Conservation (phyloP, 1,140 invertebrate species). For the Sycophaga agraensis region DNA sequence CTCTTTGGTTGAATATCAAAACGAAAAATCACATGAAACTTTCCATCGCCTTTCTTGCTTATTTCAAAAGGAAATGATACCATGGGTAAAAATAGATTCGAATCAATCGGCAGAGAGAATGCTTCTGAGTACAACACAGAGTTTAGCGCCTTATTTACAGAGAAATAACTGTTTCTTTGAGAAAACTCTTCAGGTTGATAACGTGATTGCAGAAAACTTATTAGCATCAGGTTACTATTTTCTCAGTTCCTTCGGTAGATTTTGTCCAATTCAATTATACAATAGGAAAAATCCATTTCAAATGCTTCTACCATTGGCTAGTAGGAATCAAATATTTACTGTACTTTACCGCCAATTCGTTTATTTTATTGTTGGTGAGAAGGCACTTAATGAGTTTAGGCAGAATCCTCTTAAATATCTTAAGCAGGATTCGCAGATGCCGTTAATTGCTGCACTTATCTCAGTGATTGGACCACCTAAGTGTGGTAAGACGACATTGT, state of each 20-base stretch:
- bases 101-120: conserved; percentile 46
- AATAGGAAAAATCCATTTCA: conserved; percentile 54
- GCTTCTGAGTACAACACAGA: conserved; percentile 40
- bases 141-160: conserved; percentile 48
- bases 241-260: conserved; percentile 61
- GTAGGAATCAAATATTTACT: conserved; percentile 53
- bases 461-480: conserved; percentile 82
- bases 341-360: conserved; percentile 61
- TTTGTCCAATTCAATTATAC: conserved; percentile 62
- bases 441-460: conserved; percentile 66
- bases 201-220: conserved; percentile 59
- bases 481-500: conserved; percentile 78
- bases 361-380: conserved; percentile 60
- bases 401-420: conserved; percentile 61
- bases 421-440: conserved; percentile 38
- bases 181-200: conserved; percentile 56
- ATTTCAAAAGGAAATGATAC: conserved; percentile 52
- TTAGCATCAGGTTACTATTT: conserved; percentile 60
- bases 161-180: conserved; percentile 59
- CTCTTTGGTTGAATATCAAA: conserved; percentile 50
- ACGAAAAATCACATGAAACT: conserved; percentile 50
- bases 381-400: conserved; percentile 56
- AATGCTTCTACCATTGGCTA: conserved; percentile 54
- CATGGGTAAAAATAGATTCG: conserved; percentile 49
- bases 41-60: conserved; percentile 43